Percentiles rank a stretch among this genome's conserved stretches.
phyloP scores from a whole-genome alignment of 2,797 vertebrate species.

The Parambassis ranga region DNA sequence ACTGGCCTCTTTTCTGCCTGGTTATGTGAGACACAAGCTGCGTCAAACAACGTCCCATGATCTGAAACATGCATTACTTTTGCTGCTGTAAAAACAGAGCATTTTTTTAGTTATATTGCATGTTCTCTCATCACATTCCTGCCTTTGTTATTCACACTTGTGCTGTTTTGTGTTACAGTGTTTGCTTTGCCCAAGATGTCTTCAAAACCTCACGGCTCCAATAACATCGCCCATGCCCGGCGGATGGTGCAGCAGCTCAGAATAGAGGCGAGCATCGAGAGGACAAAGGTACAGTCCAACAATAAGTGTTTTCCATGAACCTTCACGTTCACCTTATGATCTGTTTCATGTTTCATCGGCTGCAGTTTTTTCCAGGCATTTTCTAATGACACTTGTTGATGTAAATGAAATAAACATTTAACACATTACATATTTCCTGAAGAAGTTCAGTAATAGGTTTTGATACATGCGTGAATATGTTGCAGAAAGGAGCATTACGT shows the following conservation, averaged over 20 bases:
- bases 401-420: neutral
- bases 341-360: neutral
- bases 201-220: conserved; percentile 87
- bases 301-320: neutral
- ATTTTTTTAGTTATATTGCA: no score
- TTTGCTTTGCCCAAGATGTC: conserved; percentile 83
- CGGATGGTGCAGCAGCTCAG: conserved; percentile 91
- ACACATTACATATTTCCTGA: no score
- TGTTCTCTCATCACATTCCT: neutral
- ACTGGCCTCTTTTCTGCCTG: neutral
- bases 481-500: no score
- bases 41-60: no score
- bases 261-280: conserved; percentile 91
- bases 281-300: conserved; percentile 88
- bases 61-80: no score
- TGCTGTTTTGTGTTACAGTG: no score
- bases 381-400: no score
- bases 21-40: neutral
- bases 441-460: no score
- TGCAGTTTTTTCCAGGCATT: no score
- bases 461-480: no score
- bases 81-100: no score
- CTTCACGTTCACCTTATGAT: neutral
- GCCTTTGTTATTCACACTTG: neutral
- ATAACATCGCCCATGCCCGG: conserved; percentile 86